These are phyloP conservation scores for Phyllotreta cruciferae DNA, from an alignment of 2,888 invertebrate genomes.

Conservation along the genomic window DNA sequence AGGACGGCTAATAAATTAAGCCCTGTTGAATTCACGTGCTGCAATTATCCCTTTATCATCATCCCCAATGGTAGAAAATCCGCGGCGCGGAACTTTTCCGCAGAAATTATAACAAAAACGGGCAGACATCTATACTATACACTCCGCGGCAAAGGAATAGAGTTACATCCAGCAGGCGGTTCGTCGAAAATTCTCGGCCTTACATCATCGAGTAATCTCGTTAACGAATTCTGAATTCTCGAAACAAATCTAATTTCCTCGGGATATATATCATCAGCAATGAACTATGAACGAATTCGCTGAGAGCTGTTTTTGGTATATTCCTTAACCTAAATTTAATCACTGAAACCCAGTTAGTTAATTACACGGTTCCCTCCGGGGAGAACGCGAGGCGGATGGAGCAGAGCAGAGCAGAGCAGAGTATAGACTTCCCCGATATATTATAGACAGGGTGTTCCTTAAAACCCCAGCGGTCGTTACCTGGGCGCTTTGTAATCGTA, in stretches of 20 bases:
- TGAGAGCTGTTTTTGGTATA: slow-evolving; percentile 55
- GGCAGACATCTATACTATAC: too few species aligned
- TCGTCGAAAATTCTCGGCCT: slow-evolving; percentile 46
- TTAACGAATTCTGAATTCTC: slow-evolving; percentile 30
- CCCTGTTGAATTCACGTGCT: too few species aligned
- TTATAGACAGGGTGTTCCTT: not conserved
- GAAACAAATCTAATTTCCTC: slow-evolving; percentile 35
- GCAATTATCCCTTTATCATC: too few species aligned
- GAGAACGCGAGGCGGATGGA: slow-evolving; percentile 1
- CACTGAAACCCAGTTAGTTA: slow-evolving; percentile 57
- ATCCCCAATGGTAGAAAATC: too few species aligned
- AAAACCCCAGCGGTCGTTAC: not conserved
- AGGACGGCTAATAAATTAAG: too few species aligned
- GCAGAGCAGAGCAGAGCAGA: too few species aligned
- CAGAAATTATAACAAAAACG: slow-evolving; percentile 35
- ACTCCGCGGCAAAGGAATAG: too few species aligned
- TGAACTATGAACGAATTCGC: slow-evolving; percentile 44
- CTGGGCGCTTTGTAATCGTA: too few species aligned
- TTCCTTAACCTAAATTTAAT: slow-evolving; percentile 57
- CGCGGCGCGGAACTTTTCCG: too few species aligned
- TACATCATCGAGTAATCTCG: slow-evolving; percentile 29
- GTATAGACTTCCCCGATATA: slow-evolving; percentile 7
- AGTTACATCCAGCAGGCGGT: too few species aligned
- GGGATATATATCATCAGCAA: slow-evolving; percentile 42
- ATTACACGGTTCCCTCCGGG: slow-evolving; percentile 42